phyloP scores from a whole-genome alignment of 2,113 vertebrate genomes.

The Aegithalos caudatus region DNA sequence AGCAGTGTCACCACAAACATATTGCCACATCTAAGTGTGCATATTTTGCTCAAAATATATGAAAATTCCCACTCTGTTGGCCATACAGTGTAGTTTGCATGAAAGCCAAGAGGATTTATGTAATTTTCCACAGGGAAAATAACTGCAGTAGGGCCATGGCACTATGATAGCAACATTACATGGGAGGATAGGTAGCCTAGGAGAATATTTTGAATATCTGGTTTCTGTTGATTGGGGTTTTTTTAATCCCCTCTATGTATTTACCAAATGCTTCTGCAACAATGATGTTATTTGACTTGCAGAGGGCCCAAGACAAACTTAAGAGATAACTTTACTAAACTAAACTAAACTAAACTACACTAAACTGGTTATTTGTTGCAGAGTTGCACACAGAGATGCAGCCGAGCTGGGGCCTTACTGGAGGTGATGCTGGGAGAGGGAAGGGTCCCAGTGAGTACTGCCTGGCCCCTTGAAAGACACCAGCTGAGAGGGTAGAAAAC shows the following conservation, averaged over 20 bases:
- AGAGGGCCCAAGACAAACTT: background rate
- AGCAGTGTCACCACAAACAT: background rate
- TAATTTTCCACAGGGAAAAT: background rate
- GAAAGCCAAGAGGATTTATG: background rate
- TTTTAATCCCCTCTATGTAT: rapidly evolving
- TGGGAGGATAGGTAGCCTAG: background rate
- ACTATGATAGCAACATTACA: rapidly evolving
- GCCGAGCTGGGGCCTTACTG: background rate
- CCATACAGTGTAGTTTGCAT: background rate
- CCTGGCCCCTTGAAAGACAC: background rate
- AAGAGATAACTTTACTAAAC: too few relatives aligned
- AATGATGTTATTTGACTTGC: background rate
- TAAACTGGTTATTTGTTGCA: background rate
- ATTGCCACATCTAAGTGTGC: background rate
- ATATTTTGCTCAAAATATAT: background rate
- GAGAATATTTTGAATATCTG: background rate
- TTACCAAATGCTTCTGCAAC: background rate
- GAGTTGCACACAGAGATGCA: too few relatives aligned
- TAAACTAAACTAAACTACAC: too few relatives aligned
- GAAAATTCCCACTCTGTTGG: background rate
- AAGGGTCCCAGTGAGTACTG: background rate
- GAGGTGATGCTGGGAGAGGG: background rate
- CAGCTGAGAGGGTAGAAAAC: background rate
- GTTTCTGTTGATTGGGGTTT: background rate
- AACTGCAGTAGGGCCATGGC: background rate